Conservation (phyloP, 2,113 vertebrate genomes). For the Sceloporus tristichus region DNA sequence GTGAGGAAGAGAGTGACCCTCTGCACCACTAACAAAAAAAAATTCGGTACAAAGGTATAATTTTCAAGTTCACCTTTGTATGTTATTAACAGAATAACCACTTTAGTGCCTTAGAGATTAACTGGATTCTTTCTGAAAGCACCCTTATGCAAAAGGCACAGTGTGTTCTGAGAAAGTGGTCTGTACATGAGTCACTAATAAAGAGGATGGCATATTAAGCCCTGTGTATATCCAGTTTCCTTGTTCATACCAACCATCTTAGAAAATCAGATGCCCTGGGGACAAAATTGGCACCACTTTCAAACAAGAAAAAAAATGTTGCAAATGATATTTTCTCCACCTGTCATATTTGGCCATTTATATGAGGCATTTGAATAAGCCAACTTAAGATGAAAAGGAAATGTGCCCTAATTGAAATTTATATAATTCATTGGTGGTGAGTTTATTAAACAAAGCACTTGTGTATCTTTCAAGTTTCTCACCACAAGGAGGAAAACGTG, state of each 20-base stretch:
- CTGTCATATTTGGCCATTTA: neutral
- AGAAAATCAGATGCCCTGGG: neutral
- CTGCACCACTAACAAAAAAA: too few species aligned
- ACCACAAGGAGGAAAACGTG: too few species aligned
- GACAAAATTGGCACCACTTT: neutral
- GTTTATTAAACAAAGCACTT: neutral
- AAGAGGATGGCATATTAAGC: neutral
- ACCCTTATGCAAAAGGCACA: neutral
- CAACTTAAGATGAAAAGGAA: too few species aligned
- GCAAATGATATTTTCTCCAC: neutral
- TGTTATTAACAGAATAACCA: too few species aligned
- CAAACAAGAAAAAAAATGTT: neutral
- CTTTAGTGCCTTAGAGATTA: neutral
- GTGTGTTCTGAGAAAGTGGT: neutral
- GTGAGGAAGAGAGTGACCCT: too few species aligned
- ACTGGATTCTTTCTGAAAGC: neutral
- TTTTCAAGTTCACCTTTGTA: too few species aligned
- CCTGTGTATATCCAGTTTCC: neutral
- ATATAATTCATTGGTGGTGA: neutral
- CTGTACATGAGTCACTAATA: neutral
- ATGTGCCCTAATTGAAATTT: neutral
- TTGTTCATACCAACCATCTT: neutral
- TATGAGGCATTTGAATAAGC: neutral
- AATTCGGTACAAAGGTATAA: too few species aligned
- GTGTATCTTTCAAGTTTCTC: too few species aligned